phyloP scores from a whole-genome alignment of 2,888 invertebrate species.

The Nasonovia ribisnigri region DNA sequence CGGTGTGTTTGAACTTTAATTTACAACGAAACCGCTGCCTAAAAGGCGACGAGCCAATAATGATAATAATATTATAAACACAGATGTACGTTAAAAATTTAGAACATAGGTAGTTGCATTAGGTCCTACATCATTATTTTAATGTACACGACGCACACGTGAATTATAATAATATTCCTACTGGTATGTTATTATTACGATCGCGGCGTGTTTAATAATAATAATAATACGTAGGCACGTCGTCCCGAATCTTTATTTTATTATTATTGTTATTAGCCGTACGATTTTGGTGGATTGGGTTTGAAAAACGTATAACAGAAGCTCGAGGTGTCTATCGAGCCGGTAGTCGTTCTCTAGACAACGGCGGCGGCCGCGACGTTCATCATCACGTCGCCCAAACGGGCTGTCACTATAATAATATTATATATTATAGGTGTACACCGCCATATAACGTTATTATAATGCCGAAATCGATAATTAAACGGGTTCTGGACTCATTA shows the following conservation, averaged over 20 bases:
- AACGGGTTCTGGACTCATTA: slow-evolving; percentile 13
- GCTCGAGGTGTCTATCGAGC: background rate
- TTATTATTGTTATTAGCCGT: background rate
- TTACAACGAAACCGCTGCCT: background rate
- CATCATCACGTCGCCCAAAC: slow-evolving; percentile 56
- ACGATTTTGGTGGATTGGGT: slow-evolving; percentile 7
- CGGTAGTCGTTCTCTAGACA: slow-evolving; percentile 6
- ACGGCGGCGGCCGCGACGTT: background rate
- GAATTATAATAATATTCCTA: background rate
- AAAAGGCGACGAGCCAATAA: background rate
- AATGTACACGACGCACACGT: background rate
- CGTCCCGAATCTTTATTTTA: background rate
- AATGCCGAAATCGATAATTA: slow-evolving; percentile 38
- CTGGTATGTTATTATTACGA: background rate
- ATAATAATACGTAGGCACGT: background rate
- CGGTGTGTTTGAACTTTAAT: background rate
- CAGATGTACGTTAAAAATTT: background rate
- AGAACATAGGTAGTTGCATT: too few relatives aligned
- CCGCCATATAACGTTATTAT: background rate
- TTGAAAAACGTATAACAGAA: slow-evolving; percentile 31
- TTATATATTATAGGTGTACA: background rate
- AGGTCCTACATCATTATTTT: background rate
- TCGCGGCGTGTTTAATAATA: background rate
- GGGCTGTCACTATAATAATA: slow-evolving; percentile 41
- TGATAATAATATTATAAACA: background rate